phyloP scores from a whole-genome alignment of 23 tunicate species.

The Styela clava region DNA sequence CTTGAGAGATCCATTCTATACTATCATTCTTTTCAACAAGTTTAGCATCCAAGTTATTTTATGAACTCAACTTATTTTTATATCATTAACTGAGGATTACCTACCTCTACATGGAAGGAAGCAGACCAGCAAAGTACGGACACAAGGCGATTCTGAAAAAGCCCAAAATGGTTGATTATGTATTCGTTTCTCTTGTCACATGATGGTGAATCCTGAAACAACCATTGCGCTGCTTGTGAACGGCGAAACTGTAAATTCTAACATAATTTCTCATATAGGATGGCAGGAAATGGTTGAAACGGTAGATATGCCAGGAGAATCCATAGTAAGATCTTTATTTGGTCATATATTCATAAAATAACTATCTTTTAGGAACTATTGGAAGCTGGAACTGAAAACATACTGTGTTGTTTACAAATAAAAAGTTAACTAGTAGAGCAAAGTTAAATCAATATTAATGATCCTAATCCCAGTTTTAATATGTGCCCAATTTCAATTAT shows the following conservation, averaged over 20 bases:
- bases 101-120: constrained; percentile 38
- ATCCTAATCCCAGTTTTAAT: too few species aligned
- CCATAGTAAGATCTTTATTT: constrained; percentile 18
- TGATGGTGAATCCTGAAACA: background rate
- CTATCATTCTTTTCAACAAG: too few species aligned
- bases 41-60: too few species aligned
- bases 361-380: too few species aligned
- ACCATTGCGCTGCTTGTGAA: constrained; percentile 4
- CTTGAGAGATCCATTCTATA: too few species aligned
- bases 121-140: constrained; percentile 36
- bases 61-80: too few species aligned
- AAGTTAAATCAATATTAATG: too few species aligned
- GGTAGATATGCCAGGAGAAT: background rate
- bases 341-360: too few species aligned
- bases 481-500: too few species aligned
- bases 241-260: background rate
- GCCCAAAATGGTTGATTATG: constrained; percentile 28
- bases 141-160: constrained; percentile 16
- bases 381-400: too few species aligned
- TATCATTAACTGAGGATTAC: background rate
- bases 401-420: too few species aligned
- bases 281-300: constrained; percentile 13
- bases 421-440: too few species aligned
- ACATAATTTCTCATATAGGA: background rate
- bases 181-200: constrained; percentile 15